Conservation (phyloP, 2,113 vertebrate species). For the Anarrhichthys ocellatus region DNA sequence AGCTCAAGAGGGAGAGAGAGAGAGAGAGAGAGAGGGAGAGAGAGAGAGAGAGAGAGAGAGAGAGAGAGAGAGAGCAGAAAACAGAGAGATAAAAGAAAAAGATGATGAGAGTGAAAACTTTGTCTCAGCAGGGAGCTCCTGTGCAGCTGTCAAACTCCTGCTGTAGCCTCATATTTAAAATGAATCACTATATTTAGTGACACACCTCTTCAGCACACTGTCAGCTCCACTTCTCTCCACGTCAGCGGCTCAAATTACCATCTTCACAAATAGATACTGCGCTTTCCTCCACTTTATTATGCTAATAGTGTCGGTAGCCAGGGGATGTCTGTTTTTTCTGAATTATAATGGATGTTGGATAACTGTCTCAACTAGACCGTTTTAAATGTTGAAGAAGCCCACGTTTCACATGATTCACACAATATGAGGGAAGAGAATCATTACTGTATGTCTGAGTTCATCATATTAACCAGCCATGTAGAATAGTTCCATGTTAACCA, state of each 20-base stretch:
- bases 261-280: constrained; percentile 33
- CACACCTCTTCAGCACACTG: constrained; percentile 8
- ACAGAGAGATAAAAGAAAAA: constrained; percentile 16
- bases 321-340: constrained; percentile 5
- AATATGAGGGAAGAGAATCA: background rate
- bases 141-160: constrained; percentile 18
- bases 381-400: background rate
- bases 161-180: constrained; percentile 35
- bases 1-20: background rate
- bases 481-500: background rate
- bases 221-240: constrained; percentile 6
- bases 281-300: constrained; percentile 43
- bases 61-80: constrained; percentile 14
- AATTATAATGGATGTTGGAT: constrained; percentile 22
- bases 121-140: constrained; percentile 13
- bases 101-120: constrained; percentile 7
- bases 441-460: background rate
- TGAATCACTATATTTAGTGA: constrained; percentile 46
- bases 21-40: background rate
- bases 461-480: background rate
- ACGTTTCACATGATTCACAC: background rate
- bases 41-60: constrained; percentile 1
- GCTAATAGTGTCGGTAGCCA: constrained; percentile 24
- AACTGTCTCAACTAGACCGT: background rate
- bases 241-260: constrained; percentile 15